phyloP scores from a whole-genome alignment of 2,113 vertebrate species.

The Chionomys nivalis region DNA sequence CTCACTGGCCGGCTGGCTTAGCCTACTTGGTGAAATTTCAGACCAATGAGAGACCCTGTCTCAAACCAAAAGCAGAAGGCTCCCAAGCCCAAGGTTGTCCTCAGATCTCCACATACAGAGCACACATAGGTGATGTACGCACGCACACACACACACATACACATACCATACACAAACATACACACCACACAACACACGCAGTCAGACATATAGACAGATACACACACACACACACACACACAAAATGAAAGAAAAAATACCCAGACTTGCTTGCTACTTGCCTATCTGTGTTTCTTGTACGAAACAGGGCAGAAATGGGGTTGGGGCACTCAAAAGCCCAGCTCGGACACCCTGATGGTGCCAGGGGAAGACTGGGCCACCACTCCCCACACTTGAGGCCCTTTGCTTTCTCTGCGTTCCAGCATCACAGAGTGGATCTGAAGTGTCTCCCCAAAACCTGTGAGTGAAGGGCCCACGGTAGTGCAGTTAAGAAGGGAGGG shows the following conservation, averaged over 20 bases:
- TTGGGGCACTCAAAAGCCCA: background rate
- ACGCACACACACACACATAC: background rate
- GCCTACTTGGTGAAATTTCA: background rate
- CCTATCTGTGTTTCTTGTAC: background rate
- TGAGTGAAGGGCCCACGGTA: background rate
- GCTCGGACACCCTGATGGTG: background rate
- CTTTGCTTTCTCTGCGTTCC: background rate
- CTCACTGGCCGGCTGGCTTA: background rate
- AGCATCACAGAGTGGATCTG: background rate
- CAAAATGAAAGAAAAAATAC: background rate
- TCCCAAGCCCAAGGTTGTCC: background rate
- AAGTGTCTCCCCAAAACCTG: background rate
- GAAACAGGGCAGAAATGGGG: rapidly evolving
- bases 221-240: background rate
- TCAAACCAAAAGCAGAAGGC: background rate
- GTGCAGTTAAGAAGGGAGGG: background rate
- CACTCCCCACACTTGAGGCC: background rate
- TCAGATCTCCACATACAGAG: background rate
- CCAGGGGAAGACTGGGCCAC: background rate
- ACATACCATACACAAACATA: background rate
- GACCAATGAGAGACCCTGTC: background rate
- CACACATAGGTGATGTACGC: background rate
- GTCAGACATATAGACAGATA: background rate
- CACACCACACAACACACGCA: background rate
- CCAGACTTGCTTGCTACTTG: background rate